phyloP scores from a whole-genome alignment of 1,140 invertebrate species.

The Diplogasteroides magnus region DNA sequence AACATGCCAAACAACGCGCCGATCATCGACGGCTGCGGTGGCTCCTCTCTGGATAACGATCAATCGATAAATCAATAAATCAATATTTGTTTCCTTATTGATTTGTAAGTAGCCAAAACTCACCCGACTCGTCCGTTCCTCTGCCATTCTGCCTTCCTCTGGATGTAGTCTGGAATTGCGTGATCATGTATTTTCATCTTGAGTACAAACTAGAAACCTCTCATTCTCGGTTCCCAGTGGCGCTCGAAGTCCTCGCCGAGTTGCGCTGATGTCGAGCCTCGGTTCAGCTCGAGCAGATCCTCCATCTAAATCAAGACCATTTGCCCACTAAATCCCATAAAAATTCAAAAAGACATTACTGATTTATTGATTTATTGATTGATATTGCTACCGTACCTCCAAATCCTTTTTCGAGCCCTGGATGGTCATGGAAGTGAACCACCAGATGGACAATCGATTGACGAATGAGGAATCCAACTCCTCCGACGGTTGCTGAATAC shows the following conservation, averaged over 20 bases:
- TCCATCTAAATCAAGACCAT: conserved; percentile 27
- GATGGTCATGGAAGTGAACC: conserved; percentile 48
- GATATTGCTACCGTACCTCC: conserved; percentile 26
- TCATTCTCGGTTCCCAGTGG: conserved; percentile 40
- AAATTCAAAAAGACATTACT: conserved; percentile 39
- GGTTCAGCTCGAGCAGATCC: conserved; percentile 48
- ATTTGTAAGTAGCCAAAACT: conserved; percentile 12
- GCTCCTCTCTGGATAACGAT: conserved; percentile 7
- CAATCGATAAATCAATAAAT: conserved; percentile 20
- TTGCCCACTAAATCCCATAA: conserved; percentile 41
- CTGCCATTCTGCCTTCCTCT: background rate
- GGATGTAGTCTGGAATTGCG: background rate
- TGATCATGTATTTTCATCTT: background rate
- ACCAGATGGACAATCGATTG: conserved; percentile 43
- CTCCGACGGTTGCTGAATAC: no score
- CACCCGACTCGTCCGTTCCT: background rate
- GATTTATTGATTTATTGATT: conserved; percentile 38
- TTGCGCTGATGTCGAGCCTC: conserved; percentile 24
- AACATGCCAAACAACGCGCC: conserved; percentile 38
- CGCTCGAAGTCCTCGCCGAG: conserved; percentile 38
- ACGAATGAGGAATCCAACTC: conserved; percentile 34
- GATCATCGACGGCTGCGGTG: conserved; percentile 36
- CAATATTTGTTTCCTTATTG: conserved; percentile 1
- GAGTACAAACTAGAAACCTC: conserved; percentile 20
- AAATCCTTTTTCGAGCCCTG: conserved; percentile 41